Evolutionary conservation across 2,797 vertebrate genomes (phyloP), one percentile per base, ranked within the genome.

Genomic region (Halcyon badia): DNA sequence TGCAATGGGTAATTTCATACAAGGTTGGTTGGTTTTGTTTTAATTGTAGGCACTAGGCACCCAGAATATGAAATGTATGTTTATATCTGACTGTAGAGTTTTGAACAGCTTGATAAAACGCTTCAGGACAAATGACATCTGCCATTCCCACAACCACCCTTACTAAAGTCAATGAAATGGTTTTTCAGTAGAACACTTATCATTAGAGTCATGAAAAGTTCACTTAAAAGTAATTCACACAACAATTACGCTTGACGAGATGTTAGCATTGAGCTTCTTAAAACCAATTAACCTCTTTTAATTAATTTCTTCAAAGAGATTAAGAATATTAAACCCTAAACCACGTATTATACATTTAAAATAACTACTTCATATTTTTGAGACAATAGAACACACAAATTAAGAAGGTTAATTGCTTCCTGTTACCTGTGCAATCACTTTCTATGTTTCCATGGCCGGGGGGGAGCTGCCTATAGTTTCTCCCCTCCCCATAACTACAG

Each of bases 101-200:
- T 70, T 42, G 71, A 90, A 46, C 77, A 89, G 89, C 77, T 77
- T 73, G 46, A 46, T 75, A 87, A 71, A 94, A 94, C 1, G 20
- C 87, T 89, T 52, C 72, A 89, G 91, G 91, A 94, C 72, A 95
- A 91, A 80, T 61, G 57, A 83, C 87, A 96, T 68, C 85, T 92
- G 93, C 72, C 84, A 72, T 26, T 21, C 54, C 57, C 19, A 78
- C 72, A 44, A 66, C 76, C 75, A 80, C 73, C 49, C 31, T 39
- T 30, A 42, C 60, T 42, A 6, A 68, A 92, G 79, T 57, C 87
- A 87, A 6, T 2, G n/a, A 48, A 91, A 81, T 37, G 81, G 76
- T 64, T 92, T 68, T 80, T 68, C 52, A 90, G 44, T 1, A 48
- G 62, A 65, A 84, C 80, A 42, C 49, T 84, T n/a, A 17, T 12